phyloP scores from a whole-genome alignment of 2,888 invertebrate species.

The Scaptomyza reducta region DNA sequence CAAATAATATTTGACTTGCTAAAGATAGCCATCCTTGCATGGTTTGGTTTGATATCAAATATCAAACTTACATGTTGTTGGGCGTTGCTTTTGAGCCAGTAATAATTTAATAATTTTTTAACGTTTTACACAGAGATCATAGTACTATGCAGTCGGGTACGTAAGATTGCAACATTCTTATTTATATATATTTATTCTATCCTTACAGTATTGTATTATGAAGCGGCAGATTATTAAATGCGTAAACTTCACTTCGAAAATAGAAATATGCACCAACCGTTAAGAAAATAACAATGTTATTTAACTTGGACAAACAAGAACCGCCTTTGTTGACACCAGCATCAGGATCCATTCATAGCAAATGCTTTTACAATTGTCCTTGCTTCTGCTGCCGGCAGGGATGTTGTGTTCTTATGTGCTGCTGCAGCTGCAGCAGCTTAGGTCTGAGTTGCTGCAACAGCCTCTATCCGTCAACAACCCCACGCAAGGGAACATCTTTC shows the following conservation, averaged over 20 bases:
- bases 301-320: slow-evolving; percentile 40
- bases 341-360: slow-evolving; percentile 14
- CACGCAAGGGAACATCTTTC: slow-evolving; percentile 17
- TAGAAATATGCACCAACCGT: slow-evolving; percentile 7
- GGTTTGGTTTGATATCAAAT: too few species aligned
- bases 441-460: slow-evolving; percentile 21
- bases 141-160: not conserved
- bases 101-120: too few species aligned
- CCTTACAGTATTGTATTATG: slow-evolving; percentile 3
- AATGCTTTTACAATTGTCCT: slow-evolving; percentile 63
- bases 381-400: slow-evolving; percentile 69
- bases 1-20: too few species aligned
- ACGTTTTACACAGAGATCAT: not conserved
- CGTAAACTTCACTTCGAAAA: not conserved
- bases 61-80: too few species aligned
- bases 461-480: slow-evolving; percentile 9
- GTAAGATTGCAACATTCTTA: not conserved
- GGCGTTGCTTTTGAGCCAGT: too few species aligned
- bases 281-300: slow-evolving; percentile 39
- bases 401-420: slow-evolving; percentile 59
- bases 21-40: too few species aligned
- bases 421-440: slow-evolving; percentile 46
- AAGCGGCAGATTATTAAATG: not conserved
- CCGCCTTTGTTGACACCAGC: slow-evolving; percentile 1
- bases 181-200: not conserved